phyloP scores from a whole-genome alignment of 2,797 vertebrate species.

The Poeciliopsis gracilis region DNA sequence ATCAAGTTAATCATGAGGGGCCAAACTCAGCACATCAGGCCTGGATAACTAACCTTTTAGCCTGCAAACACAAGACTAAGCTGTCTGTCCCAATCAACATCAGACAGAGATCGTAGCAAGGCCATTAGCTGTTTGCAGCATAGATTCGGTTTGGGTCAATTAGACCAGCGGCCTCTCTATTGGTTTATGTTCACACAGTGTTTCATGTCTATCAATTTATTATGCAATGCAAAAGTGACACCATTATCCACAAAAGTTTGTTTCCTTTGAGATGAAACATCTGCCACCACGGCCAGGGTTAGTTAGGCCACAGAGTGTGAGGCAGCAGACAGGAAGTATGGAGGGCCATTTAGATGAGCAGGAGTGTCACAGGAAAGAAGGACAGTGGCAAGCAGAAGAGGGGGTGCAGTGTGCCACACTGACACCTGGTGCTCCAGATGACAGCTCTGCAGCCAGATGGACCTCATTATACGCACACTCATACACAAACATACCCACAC shows the following conservation, averaged over 20 bases:
- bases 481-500: constrained; percentile 34
- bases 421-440: constrained; percentile 87
- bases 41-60: constrained; percentile 49
- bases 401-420: constrained; percentile 61
- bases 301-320: constrained; percentile 53
- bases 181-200: constrained; percentile 36
- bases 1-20: constrained; percentile 27
- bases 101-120: constrained; percentile 54
- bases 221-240: constrained; percentile 63
- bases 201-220: constrained; percentile 55
- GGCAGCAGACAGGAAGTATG: constrained; percentile 71
- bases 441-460: constrained; percentile 81
- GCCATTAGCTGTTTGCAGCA: constrained; percentile 58
- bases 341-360: constrained; percentile 67
- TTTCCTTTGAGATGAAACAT: constrained; percentile 67
- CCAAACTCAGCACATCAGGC: constrained; percentile 40
- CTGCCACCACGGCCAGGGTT: constrained; percentile 55
- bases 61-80: constrained; percentile 57
- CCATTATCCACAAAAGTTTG: constrained; percentile 63
- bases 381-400: constrained; percentile 39
- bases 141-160: constrained; percentile 61
- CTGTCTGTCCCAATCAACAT: constrained; percentile 64
- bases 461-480: constrained; percentile 71
- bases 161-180: constrained; percentile 52
- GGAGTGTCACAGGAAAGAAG: constrained; percentile 61